Base-by-base conservation (phyloP, 2,113 vertebrate species). In the Desmodus rotundus region DNA sequence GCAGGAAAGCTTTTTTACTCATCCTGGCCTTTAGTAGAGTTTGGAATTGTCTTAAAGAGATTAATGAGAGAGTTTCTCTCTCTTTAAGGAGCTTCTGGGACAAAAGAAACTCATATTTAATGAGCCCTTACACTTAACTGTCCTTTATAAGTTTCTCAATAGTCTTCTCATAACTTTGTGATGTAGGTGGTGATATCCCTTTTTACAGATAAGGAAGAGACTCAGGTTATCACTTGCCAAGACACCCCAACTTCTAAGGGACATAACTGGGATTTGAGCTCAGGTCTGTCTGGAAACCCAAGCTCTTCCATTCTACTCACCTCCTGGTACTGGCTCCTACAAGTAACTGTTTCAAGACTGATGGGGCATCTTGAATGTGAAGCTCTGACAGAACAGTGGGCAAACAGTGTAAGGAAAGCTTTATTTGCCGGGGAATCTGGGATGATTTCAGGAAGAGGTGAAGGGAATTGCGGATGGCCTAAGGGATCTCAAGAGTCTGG, bases 371-470 rank as follows among this genome's bases (percentile, higher is more conserved):
- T 76, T 70, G 63, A 91, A 45, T 77, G 45, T 58, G 88, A 91
- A 82, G 47, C n/a, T 73, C 17, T 80, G 78, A 78, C 61, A 74
- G n/a, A 92, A 54, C 20, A 74, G 47, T 77, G 63, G 72, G 47
- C 80, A 87, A 7, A 85, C 19, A 41, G 63, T 50, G 28, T 70
- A 92, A 89, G 50, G 77, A 95, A 77, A 70, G 41, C 16, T 81
- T 91, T 15, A 67, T 92, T 87, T 90, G 45, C 26, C 31, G 86
- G 82, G 36, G 56, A 93, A 77, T 89, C 67, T 74, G 47, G 73
- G 82, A 38, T 91, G 81, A 78, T 87, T 92, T 96, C 82, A 89
- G 85, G 81, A 93, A 52, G 78, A 91, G 94, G 72, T 65, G 47
- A 90, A 92, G 72, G 58, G 58, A 88, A 52, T 47, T 85, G 72